Evolutionary conservation across 2,797 vertebrate genomes (phyloP), one percentile per base, ranked within the genome.

Genomic region (Borostomias antarcticus): DNA sequence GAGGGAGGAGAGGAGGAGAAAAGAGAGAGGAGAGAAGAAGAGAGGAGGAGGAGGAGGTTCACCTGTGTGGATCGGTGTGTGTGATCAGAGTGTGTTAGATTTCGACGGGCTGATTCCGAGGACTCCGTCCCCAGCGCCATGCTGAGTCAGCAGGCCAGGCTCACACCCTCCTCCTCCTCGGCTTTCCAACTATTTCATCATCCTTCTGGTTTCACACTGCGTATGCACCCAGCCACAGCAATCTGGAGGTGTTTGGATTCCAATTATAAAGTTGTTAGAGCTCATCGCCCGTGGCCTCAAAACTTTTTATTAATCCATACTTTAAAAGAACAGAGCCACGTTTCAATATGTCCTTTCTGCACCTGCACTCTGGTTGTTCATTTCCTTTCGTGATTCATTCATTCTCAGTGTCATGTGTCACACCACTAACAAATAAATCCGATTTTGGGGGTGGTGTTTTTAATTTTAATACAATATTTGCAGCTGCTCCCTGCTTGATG

Each of bases 111-210:
- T 79, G 84, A 88, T 83, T 86, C 73, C 75, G 83, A 83, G 83
- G 85, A 89, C 89, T 82, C 87, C 88, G 83, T 88, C 76, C 75
- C 88, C 80, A 81, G n/a, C 83, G 79, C 77, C 70, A 63, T 81
- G 76, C 90, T 91, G 85, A 81, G 85, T 92, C 91, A 92, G 91
- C 92, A 88, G 76, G 84, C n/a, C n/a, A n/a, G n/a, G n/a, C n/a
- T n/a, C n/a, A n/a, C n/a, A 81, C 89, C 79, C 21, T 21, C 32
- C 23, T 37, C 4, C 40, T 35, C 6, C 33, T 21, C 9, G 70
- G 83, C 87, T 93, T 93, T 92, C 90, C 86, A 89, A 92, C 87
- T 78, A 89, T 93, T 93, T 92, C 92, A 92, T 93, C 91, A 93
- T 90, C 69, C 85, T 37, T 47, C 74, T 79, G 82, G 77, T 82